phyloP scores from a whole-genome alignment of 2,888 invertebrate species.

The Gortyna flavago region DNA sequence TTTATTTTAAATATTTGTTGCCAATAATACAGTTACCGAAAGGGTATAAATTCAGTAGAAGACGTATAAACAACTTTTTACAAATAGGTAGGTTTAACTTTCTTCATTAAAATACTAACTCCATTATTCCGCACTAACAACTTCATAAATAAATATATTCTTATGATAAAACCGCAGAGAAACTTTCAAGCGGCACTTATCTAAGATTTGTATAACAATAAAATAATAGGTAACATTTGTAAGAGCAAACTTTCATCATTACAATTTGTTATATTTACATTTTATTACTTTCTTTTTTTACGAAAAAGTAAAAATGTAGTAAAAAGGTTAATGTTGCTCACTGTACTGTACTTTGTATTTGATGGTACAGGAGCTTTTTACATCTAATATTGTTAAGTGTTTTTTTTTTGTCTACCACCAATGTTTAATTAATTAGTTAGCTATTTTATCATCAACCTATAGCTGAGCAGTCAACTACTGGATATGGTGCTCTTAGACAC shows the following conservation, averaged over 20 bases:
- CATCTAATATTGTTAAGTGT: background rate
- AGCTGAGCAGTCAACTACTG: background rate
- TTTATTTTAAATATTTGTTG: background rate
- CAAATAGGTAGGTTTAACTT: background rate
- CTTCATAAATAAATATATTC: slow-evolving; percentile 4
- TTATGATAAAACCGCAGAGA: slow-evolving; percentile 20
- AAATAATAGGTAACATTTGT: slow-evolving; percentile 46
- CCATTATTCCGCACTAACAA: slow-evolving; percentile 12
- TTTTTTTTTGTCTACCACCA: background rate
- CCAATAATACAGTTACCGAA: background rate
- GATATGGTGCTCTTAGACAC: too few species aligned
- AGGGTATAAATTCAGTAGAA: background rate
- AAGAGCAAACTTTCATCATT: slow-evolving; percentile 48
- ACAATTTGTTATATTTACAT: slow-evolving; percentile 56
- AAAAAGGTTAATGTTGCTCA: slow-evolving; percentile 40
- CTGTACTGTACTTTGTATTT: slow-evolving; percentile 25
- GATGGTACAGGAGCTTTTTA: background rate
- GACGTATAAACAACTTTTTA: background rate
- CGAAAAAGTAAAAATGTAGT: slow-evolving; percentile 46
- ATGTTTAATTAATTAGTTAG: background rate
- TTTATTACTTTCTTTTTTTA: slow-evolving; percentile 40
- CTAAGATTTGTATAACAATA: slow-evolving; percentile 39
- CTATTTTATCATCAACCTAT: background rate
- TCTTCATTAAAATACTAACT: background rate
- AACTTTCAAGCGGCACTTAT: slow-evolving; percentile 40